Evolutionary conservation across 2,888 invertebrate genomes (phyloP).

Genomic region (Xanthia icteritia): DNA sequence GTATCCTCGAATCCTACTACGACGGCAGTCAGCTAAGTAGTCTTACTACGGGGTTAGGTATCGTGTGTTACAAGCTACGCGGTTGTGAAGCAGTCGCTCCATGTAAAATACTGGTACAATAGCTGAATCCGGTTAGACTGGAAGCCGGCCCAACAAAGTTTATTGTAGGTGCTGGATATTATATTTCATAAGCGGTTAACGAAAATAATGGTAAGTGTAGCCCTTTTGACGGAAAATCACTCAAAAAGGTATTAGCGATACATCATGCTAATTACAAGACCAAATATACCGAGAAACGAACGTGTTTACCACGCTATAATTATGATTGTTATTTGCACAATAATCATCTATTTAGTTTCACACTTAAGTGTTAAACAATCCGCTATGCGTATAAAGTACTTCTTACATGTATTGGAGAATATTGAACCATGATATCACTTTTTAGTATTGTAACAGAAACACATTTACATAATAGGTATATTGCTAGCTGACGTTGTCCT

Average conservation of each 20-base stretch:
- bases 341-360: slow-evolving; percentile 18
- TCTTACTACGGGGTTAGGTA: neutral
- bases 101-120: neutral
- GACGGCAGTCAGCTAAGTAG: neutral
- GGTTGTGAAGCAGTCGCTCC: neutral
- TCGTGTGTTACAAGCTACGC: neutral
- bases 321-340: slow-evolving; percentile 8
- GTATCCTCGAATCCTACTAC: neutral
- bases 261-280: neutral
- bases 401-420: neutral
- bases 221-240: neutral
- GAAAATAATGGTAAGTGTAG: neutral
- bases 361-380: slow-evolving; percentile 13
- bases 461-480: neutral
- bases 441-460: neutral
- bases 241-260: neutral
- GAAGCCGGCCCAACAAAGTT: too few relatives aligned
- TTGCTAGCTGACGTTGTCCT: neutral
- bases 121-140: too few relatives aligned
- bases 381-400: neutral
- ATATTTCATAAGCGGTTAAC: neutral
- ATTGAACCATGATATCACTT: slow-evolving; percentile 12
- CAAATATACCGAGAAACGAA: slow-evolving; percentile 12
- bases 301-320: slow-evolving; percentile 3
- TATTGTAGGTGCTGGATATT: neutral